Conservation (phyloP, 2,797 vertebrate genomes). For the Labroides dimidiatus region DNA sequence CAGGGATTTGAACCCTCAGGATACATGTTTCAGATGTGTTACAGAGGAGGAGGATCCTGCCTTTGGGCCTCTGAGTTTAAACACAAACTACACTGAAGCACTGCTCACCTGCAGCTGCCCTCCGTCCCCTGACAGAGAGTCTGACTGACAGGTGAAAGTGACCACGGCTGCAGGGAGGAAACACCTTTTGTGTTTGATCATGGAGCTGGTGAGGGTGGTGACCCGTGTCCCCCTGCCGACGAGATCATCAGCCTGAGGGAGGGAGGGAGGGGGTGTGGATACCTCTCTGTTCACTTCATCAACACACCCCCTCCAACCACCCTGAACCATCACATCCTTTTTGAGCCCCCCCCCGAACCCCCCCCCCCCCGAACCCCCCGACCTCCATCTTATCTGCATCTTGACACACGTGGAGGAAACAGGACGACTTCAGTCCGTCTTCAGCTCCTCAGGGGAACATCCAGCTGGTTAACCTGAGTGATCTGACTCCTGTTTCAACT, state of each 20-base stretch:
- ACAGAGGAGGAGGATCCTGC: background rate
- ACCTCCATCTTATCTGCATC: slow-evolving; percentile 67
- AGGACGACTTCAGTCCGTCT: too few relatives aligned
- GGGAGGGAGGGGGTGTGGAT: slow-evolving; percentile 24
- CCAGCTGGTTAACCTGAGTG: too few relatives aligned
- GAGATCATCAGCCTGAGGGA: slow-evolving; percentile 54
- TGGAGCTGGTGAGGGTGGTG: slow-evolving; percentile 51
- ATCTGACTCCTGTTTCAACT: too few relatives aligned
- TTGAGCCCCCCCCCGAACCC: too few relatives aligned
- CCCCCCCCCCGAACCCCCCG: too few relatives aligned
- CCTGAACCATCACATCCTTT: slow-evolving; percentile 21
- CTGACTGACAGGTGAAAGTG: slow-evolving; percentile 84
- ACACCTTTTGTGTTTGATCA: slow-evolving; percentile 78
- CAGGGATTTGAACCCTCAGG: too few relatives aligned
- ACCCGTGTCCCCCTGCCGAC: slow-evolving; percentile 54
- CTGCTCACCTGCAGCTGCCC: slow-evolving; percentile 62
- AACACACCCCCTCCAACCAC: slow-evolving; percentile 15
- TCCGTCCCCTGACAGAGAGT: slow-evolving; percentile 30
- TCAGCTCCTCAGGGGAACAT: too few relatives aligned
- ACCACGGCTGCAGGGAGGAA: slow-evolving; percentile 63
- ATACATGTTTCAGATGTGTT: too few relatives aligned
- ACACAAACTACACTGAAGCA: slow-evolving; percentile 6
- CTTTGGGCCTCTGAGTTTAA: background rate
- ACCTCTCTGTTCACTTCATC: slow-evolving; percentile 48
- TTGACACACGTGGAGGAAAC: too few relatives aligned